phyloP scores from a whole-genome alignment of 2,888 invertebrate species.

The Amaurobius ferox region DNA sequence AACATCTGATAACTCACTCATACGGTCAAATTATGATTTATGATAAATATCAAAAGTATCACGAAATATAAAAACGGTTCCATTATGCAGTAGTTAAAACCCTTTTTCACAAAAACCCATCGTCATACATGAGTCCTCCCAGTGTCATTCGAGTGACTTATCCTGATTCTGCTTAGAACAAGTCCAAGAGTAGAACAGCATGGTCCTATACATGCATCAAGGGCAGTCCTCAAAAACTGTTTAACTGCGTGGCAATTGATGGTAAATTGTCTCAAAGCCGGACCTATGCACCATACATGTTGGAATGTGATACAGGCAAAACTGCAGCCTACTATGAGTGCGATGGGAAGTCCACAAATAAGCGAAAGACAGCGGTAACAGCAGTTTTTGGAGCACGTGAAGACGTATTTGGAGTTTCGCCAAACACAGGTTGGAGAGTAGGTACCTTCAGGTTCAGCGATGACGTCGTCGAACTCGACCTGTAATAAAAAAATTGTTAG shows the following conservation, averaged over 20 bases:
- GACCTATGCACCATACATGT: constrained; percentile 86
- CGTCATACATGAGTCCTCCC: constrained; percentile 33
- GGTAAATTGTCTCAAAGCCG: constrained; percentile 83
- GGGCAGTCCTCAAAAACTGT: constrained; percentile 81
- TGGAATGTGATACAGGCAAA: constrained; percentile 86
- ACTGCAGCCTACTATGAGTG: constrained; percentile 83
- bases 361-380: constrained; percentile 84
- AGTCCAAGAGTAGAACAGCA: constrained; percentile 82
- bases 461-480: constrained; percentile 85
- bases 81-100: neutral
- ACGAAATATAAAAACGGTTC: neutral
- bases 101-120: neutral
- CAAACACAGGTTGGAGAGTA: constrained; percentile 85
- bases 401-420: constrained; percentile 83
- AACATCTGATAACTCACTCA: too few species aligned
- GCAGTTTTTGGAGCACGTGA: constrained; percentile 82
- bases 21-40: too few species aligned
- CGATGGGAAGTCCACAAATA: constrained; percentile 83
- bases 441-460: constrained; percentile 85
- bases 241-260: constrained; percentile 83
- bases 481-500: constrained; percentile 76
- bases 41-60: too few species aligned
- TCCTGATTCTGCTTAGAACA: constrained; percentile 78
- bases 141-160: constrained; percentile 36
- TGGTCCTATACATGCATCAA: constrained; percentile 82